Evolutionary conservation across 2,888 invertebrate genomes (phyloP), one percentile per base, ranked within the genome.

Genomic region (Panzeria rudis): DNA sequence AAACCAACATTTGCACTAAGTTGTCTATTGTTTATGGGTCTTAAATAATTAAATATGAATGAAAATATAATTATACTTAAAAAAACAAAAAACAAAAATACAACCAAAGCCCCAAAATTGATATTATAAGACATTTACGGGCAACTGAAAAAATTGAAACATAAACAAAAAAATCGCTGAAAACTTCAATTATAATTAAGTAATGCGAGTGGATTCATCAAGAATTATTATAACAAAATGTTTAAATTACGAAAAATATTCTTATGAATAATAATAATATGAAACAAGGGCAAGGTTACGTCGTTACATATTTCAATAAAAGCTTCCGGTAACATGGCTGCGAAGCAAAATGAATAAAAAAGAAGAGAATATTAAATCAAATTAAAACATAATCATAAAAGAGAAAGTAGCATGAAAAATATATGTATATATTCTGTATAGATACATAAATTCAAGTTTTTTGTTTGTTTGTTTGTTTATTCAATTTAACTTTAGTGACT

Each of bases 211-310:
- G 54, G 25, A 62, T 61, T 71, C 64, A 54, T 54, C 44, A 76
- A 71, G 23, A 71, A 83, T 72, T 56, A 83, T 44, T 62, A 81
- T 62, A 77, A 83, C 35, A 41, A 66, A 72, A 64, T 56, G 56
- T 50, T 62, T 0, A 66, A 71, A 59, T 77, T 59, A 69, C 52
- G 17, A 75, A 73, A 73, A 68, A 73, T 44, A 17, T 59, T 52
- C 29, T 59, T 25, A 20, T 66, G 61, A 41, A 64, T 47, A 73
- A 76, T 29, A 41, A 64, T 47, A 68, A 76, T 20, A 76, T 23
- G 72, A 78, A 84, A 84, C 69, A 79, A 84, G 83, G 79, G 56
- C 75, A 84, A 84, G 83, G 83, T 84, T 80, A 47, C 25, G 29
- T n/a, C 29, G 44, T 66, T 64, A 35, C 62, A 44, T 75, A 56